A percentile compares a stretch with the other conserved stretches of the same genome.
Conservation (phyloP, 2,113 vertebrate species). For the Rhineura floridana region DNA sequence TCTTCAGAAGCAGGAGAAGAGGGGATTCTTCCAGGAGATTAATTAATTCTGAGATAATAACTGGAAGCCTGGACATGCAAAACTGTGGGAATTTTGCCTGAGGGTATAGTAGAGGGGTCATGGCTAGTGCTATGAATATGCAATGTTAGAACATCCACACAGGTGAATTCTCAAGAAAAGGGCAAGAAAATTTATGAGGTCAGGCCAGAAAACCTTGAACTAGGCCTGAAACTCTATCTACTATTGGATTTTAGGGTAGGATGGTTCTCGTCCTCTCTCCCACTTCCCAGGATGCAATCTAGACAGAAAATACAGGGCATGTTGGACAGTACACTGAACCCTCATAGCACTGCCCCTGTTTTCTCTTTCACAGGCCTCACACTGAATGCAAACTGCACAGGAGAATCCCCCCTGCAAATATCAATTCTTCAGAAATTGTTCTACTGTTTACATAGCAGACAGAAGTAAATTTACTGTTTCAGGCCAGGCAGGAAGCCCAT, state of each 20-base stretch:
- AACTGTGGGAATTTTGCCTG: neutral
- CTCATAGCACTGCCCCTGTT: neutral
- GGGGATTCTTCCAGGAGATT: neutral
- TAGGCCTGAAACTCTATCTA: conserved; percentile 3
- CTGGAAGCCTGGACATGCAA: neutral
- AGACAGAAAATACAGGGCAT: neutral
- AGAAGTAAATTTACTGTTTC: neutral
- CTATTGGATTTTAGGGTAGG: neutral
- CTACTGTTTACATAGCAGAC: neutral
- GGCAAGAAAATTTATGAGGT: neutral
- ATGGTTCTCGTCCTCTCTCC: neutral
- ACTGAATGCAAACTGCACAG: neutral
- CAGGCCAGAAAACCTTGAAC: neutral
- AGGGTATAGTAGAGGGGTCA: neutral
- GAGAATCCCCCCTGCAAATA: neutral
- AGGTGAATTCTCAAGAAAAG: neutral
- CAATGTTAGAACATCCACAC: neutral
- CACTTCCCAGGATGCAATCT: neutral
- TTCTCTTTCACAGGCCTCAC: neutral
- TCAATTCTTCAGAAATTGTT: neutral
- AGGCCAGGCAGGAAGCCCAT: neutral
- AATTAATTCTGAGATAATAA: neutral
- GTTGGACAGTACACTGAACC: neutral
- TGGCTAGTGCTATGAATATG: neutral
- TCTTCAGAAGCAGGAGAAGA: neutral